Evolutionary conservation across 2,797 vertebrate species (phyloP), one percentile per base, ranked within the genome.

Genomic region (Xenops minutus): DNA sequence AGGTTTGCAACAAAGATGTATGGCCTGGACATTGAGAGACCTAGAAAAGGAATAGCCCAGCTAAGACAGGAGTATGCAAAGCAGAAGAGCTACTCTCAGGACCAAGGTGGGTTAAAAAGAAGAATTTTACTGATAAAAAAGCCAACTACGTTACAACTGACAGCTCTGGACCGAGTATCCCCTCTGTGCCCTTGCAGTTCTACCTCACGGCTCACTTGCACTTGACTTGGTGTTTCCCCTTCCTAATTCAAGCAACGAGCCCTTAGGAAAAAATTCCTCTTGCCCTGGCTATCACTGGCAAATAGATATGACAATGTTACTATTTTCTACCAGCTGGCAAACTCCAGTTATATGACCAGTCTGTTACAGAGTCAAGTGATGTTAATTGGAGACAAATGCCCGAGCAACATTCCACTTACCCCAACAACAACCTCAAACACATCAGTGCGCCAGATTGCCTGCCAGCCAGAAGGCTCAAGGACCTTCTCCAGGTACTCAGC

Each of bases 401-500:
- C 66, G 49, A 90, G 75, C 43, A 93, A 43, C 8, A 6, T 71
- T 59, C 9, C 49, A 93, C 97, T 98, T 95, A 99, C 99, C 98
- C 98, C 98, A 34, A 99, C 98, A 62, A 99, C 97, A 64, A 99
- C 98, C 77, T 99, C 98, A 89, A 99, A 99, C 27, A 98, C 97
- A 7, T 98, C 97, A 9, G 99, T 99, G 73, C 97, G 98, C 99
- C 99, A 99, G 63, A 99, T 13, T 3, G 99, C 99, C 95, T 97
- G 97, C 99, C 99, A 99, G 88, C 99, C 99, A 67, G 97, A 98
- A 0, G 98, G 98, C 92, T 99, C 99, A 52, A 99, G 94, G 29
- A 98, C 98, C 93, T 99, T 99, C 97, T 98, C 99, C 97, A 99
- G 97, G 97, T 99, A 99, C 92, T 99, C 99, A 41, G 98, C 98